These are phyloP conservation scores for Junonia oenone DNA, from an alignment of 2,888 invertebrate species.

Conservation along the genomic window DNA sequence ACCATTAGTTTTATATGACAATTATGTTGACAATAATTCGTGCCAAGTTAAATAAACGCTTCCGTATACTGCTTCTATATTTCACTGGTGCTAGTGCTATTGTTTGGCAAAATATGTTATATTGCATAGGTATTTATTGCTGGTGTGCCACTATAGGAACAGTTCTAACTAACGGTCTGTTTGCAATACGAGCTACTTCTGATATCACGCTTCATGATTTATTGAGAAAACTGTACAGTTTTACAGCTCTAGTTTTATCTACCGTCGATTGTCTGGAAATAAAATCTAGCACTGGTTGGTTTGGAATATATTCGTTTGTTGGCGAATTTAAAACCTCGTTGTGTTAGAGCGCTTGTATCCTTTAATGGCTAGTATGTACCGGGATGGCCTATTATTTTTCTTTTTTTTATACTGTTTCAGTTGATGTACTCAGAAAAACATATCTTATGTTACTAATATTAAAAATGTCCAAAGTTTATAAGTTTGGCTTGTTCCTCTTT, in stretches of 20 bases:
- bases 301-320: neutral
- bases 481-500: too few relatives aligned
- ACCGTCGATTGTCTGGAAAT: neutral
- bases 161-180: neutral
- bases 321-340: neutral
- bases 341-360: too few relatives aligned
- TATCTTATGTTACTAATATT: too few relatives aligned
- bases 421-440: too few relatives aligned
- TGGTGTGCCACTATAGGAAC: neutral
- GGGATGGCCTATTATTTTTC: too few relatives aligned
- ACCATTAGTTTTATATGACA: neutral
- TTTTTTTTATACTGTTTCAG: too few relatives aligned
- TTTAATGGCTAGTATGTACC: too few relatives aligned
- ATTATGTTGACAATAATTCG: neutral
- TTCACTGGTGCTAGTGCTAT: neutral
- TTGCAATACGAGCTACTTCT: neutral
- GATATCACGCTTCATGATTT: neutral
- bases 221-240: neutral
- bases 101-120: conserved; percentile 3
- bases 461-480: too few relatives aligned
- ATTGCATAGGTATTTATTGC: conserved; percentile 2
- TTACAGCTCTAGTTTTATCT: neutral
- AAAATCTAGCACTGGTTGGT: neutral
- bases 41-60: neutral
- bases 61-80: neutral